Evolutionary conservation across 2,888 invertebrate genomes (phyloP), one percentile per base, ranked within the genome.

Genomic region (Cyaniris semiargus): DNA sequence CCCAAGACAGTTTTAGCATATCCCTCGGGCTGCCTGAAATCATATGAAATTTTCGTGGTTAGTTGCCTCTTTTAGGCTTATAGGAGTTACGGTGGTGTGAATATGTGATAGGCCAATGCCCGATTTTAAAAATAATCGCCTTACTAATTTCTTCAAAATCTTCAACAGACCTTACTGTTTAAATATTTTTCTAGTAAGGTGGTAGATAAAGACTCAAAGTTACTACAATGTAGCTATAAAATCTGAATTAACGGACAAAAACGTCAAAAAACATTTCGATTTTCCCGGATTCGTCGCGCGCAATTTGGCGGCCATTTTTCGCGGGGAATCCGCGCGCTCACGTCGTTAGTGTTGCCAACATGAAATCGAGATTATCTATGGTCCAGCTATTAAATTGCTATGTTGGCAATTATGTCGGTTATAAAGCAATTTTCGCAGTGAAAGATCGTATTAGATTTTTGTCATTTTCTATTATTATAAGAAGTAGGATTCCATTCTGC

Each of bases 321-420:
- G 76, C 78, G 74, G 72, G 78, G 79, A 89, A 88, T 92, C 90
- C 87, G 88, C 83, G 82, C 83, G 83, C 82, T 82, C 78, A 82
- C 87, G 92, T 93, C 92, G 92, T 92, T 92, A 93, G 90, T 88
- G 90, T 88, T 90, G 90, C 91, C 91, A 92, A 91, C 91, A 88
- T 92, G 85, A 92, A 93, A 93, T 92, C 91, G 89, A 89, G 86
- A 89, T 88, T 92, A 80, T 80, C 80, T 80, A 87, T 85, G 85
- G 89, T 86, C 87, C 88, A 87, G 85, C 88, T 90, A 90, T 90
- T 89, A 91, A 91, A 92, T 92, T 91, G 89, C 88, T 86, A 84
- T 85, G 66, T 66, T 66, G 66, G 66, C 66, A 89, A 89, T 91
- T 90, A 87, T 86, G 84, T 85, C 86, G 85, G 85, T 90, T 89